Evolutionary conservation across 2,888 invertebrate genomes (phyloP).

Genomic region (Apoderus coryli): DNA sequence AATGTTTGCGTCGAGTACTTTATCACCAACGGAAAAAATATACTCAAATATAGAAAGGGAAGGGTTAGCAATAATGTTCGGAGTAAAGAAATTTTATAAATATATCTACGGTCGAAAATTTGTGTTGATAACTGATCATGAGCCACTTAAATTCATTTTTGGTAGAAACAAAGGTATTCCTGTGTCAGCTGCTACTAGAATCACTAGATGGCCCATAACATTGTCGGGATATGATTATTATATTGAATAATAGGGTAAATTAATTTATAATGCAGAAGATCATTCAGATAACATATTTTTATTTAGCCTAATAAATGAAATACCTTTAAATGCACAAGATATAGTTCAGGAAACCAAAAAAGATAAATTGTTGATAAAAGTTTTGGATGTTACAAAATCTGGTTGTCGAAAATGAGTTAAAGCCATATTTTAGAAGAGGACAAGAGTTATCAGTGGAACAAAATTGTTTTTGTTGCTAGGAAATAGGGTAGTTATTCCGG

Average conservation of each 20-base stretch:
- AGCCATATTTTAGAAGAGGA: conserved; percentile 6
- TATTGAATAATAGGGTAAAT: conserved; percentile 13
- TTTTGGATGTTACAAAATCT: conserved; percentile 5
- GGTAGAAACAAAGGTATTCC: conserved; percentile 15
- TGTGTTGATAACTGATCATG: conserved; percentile 12
- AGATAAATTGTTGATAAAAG: conserved; percentile 6
- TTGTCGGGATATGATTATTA: conserved; percentile 15
- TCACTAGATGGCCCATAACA: conserved; percentile 14
- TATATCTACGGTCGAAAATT: conserved; percentile 13
- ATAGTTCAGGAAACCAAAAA: conserved; percentile 8
- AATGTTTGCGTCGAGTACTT: conserved; percentile 15
- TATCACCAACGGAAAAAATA: conserved; percentile 10
- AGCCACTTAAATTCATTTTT: conserved; percentile 14
- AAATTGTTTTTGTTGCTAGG: conserved; percentile 10
- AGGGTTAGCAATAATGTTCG: conserved; percentile 13
- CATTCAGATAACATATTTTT: conserved; percentile 6
- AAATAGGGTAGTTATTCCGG: conserved; percentile 7
- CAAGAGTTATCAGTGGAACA: conserved; percentile 9
- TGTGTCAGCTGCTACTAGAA: conserved; percentile 12
- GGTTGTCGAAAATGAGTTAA: conserved; percentile 8
- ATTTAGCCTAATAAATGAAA: conserved; percentile 7
- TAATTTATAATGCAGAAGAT: conserved; percentile 12
- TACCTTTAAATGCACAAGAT: conserved; percentile 6
- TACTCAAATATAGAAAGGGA: conserved; percentile 13
- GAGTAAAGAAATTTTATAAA: conserved; percentile 14